Conservation (phyloP, 2,113 vertebrate genomes). For the Mohoua ochrocephala region DNA sequence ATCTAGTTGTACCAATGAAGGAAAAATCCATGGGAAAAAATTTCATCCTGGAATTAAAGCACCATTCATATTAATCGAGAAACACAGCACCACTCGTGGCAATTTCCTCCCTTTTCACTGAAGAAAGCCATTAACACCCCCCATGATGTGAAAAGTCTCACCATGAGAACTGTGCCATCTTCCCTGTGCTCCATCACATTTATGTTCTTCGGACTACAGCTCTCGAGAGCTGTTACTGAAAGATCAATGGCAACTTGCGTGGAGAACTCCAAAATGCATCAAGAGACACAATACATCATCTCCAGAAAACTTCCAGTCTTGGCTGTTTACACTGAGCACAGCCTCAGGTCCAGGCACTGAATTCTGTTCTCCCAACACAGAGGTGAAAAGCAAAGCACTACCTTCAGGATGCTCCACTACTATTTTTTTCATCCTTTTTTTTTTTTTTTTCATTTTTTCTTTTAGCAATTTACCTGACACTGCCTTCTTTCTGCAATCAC, state of each 20-base stretch:
- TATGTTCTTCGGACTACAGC: not conserved
- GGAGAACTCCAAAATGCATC: not conserved
- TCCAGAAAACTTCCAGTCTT: not conserved
- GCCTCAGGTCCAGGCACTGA: not conserved
- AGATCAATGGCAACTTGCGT: not conserved
- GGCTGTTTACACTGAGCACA: not conserved
- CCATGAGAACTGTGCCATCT: not conserved
- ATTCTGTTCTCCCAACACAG: not conserved
- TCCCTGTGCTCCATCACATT: not conserved
- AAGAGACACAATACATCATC: not conserved
- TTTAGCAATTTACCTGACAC: conserved; percentile 3
- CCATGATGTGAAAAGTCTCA: not conserved
- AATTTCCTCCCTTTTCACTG: not conserved
- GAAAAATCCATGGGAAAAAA: not conserved
- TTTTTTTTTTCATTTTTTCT: not conserved
- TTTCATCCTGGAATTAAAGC: not conserved
- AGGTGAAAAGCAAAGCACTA: not conserved
- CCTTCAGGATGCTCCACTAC: not conserved
- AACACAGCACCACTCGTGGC: not conserved
- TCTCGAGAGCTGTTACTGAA: not conserved
- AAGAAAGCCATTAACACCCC: not conserved
- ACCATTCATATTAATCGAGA: not conserved
- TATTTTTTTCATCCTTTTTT: not conserved
- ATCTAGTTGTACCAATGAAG: not conserved
- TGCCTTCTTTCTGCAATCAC: conserved; percentile 7